Conservation (phyloP, 1,140 invertebrate genomes). For the Meteorus sp. region DNA sequence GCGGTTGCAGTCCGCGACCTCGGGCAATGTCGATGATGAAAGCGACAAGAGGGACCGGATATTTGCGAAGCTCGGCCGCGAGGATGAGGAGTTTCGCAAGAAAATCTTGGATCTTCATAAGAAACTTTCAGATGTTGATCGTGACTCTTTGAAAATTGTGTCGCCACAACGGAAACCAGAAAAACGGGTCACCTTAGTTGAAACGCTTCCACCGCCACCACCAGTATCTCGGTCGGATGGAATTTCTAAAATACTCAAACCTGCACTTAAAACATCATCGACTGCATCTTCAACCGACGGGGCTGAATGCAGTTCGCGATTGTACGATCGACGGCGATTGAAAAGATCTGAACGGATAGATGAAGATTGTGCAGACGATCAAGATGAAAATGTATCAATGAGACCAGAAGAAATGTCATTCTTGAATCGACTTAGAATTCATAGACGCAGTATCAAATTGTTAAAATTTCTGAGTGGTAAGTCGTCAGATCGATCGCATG, state of each 20-base stretch:
- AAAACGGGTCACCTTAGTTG: constrained; percentile 11
- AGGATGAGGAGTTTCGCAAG: constrained; percentile 51
- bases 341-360: constrained; percentile 35
- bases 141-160: constrained; percentile 24
- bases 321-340: constrained; percentile 20
- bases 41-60: constrained; percentile 35
- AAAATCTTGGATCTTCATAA: constrained; percentile 53
- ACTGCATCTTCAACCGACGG: constrained; percentile 5
- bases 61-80: constrained; percentile 47
- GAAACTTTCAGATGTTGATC: constrained; percentile 52
- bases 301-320: background rate
- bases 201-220: background rate
- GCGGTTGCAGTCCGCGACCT: constrained; percentile 45
- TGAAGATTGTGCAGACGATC: constrained; percentile 34
- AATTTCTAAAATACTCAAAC: constrained; percentile 3
- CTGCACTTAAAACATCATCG: background rate
- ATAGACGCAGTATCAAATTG: constrained; percentile 45
- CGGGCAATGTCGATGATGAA: constrained; percentile 35
- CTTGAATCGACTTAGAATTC: constrained; percentile 41
- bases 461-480: constrained; percentile 49
- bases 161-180: background rate
- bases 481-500: constrained; percentile 41
- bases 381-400: constrained; percentile 24
- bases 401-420: constrained; percentile 40
- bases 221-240: background rate